A percentile compares a stretch with the other conserved stretches of the same genome.
Conservation (phyloP, 2,888 invertebrate species). For the Bombyx huttoni region DNA sequence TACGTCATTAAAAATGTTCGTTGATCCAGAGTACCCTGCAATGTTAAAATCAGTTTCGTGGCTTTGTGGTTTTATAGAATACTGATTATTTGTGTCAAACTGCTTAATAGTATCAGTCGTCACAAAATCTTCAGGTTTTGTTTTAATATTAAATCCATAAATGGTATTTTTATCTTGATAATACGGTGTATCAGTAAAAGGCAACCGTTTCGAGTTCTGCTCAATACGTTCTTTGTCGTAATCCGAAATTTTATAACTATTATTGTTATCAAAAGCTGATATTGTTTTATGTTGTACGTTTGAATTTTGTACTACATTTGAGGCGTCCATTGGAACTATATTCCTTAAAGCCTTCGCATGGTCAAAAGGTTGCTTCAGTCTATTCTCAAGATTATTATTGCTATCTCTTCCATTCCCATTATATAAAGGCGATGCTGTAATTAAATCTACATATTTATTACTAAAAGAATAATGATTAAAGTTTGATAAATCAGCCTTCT, state of each 20-base stretch:
- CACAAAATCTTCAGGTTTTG: slow-evolving; percentile 38
- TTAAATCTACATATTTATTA: slow-evolving; percentile 37
- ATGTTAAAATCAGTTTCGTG: slow-evolving; percentile 30
- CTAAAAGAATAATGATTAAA: slow-evolving; percentile 24
- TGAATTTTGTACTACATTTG: slow-evolving; percentile 50
- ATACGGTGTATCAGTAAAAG: slow-evolving; percentile 40
- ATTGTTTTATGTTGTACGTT: slow-evolving; percentile 29
- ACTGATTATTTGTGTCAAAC: slow-evolving; percentile 27
- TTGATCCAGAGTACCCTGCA: slow-evolving; percentile 22
- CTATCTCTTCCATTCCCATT: slow-evolving; percentile 32
- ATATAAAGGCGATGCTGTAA: slow-evolving; percentile 46
- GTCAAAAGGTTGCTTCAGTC: slow-evolving; percentile 51
- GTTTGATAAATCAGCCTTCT: slow-evolving; percentile 11
- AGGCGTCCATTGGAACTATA: slow-evolving; percentile 60
- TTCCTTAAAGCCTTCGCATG: slow-evolving; percentile 63
- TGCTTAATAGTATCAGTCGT: slow-evolving; percentile 30
- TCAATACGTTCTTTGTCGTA: slow-evolving; percentile 46
- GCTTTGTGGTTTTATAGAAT: slow-evolving; percentile 31
- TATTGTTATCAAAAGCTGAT: slow-evolving; percentile 21
- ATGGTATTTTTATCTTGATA: slow-evolving; percentile 57
- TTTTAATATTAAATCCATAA: slow-evolving; percentile 47
- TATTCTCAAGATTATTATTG: slow-evolving; percentile 26
- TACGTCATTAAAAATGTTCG: slow-evolving; percentile 27
- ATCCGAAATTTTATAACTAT: slow-evolving; percentile 25
- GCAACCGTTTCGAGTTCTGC: slow-evolving; percentile 38